Base-by-base conservation (phyloP, 2,113 vertebrate genomes). In the Puntigrus tetrazona region DNA sequence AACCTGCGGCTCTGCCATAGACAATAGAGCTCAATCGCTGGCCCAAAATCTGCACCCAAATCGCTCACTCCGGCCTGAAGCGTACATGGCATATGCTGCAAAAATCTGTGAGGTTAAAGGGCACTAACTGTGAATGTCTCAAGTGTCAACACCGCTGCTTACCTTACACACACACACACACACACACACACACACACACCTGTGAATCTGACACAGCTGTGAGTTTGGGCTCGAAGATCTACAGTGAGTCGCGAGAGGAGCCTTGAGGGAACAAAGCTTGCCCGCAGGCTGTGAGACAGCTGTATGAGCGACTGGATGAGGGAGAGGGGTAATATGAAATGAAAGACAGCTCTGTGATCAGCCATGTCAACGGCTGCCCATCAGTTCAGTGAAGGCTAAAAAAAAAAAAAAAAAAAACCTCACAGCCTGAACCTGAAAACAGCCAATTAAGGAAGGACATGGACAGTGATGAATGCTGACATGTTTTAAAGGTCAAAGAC, bases 301-400 rank as follows among this genome's bases (percentile, higher is more conserved):
- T 73, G 34, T 83, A 41, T 27, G 50, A 73, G 25, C 2, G 29
- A 25, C 11, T 25, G 57, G 57, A 52, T 78, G 31, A 70, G 14
- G n/a, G 61, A 70, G 83, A 57, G 16, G 4, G 61, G 45, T 70
- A 43, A 84, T 72, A 43, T 78, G 83, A 70, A 69, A 59, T 70
- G 45, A 84, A 73, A 87, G 55, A 27, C 77, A 9, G 20, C 9
- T 84, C 75, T 61, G n/a, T 59, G 80, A 82, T 55, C 65, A 82
- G 27, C 11, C n/a, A 16, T 57, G 83, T 70, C 47, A 55, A 79
- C 57, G 20, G 69, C 57, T 75, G 18, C 13, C 34, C 18, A 27
- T 81, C 43, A 67, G 36, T 25, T 55, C 22, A 81, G 5, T 31
- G 7, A 70, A 14, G 20, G 52, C 18, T 36, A 1, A 5, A 34